Evolutionary conservation across 2,888 invertebrate genomes (phyloP).

Genomic region (Hirtodrosophila trivittata): DNA sequence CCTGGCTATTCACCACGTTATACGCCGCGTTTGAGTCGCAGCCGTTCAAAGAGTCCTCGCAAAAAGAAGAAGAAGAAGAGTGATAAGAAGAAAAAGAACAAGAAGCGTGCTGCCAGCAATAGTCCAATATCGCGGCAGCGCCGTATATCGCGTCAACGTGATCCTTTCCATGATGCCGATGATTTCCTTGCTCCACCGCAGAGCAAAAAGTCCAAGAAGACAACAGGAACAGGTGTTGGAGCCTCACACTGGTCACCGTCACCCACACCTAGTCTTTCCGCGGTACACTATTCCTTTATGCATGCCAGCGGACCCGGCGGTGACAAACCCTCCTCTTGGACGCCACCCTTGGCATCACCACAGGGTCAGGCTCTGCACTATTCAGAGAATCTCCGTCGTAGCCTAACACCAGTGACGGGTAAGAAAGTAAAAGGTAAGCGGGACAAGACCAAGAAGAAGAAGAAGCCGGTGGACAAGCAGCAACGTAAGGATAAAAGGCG

Average conservation of each 20-base stretch:
- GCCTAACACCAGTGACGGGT: slow-evolving; percentile 70
- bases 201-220: slow-evolving; percentile 77
- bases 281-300: slow-evolving; percentile 62
- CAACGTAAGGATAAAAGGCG: slow-evolving; percentile 81
- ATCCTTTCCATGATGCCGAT: slow-evolving; percentile 72
- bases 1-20: slow-evolving; percentile 77
- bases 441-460: slow-evolving; percentile 82
- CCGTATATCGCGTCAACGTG: slow-evolving; percentile 75
- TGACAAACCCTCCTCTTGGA: slow-evolving; percentile 85
- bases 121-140: slow-evolving; percentile 70
- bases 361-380: slow-evolving; percentile 49
- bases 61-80: slow-evolving; percentile 77
- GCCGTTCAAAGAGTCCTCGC: slow-evolving; percentile 78
- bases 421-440: slow-evolving; percentile 83
- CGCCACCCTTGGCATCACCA: slow-evolving; percentile 86
- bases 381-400: slow-evolving; percentile 41
- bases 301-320: slow-evolving; percentile 35
- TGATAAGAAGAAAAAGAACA: slow-evolving; percentile 78
- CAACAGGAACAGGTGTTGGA: slow-evolving; percentile 27
- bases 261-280: slow-evolving; percentile 85
- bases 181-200: slow-evolving; percentile 66
- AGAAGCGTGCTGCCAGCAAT: slow-evolving; percentile 61
- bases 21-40: slow-evolving; percentile 81
- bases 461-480: slow-evolving; percentile 77
- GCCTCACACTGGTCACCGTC: slow-evolving; percentile 81